Conservation (phyloP, 2,797 vertebrate genomes). For the Cryptoblepharus egeriae region DNA sequence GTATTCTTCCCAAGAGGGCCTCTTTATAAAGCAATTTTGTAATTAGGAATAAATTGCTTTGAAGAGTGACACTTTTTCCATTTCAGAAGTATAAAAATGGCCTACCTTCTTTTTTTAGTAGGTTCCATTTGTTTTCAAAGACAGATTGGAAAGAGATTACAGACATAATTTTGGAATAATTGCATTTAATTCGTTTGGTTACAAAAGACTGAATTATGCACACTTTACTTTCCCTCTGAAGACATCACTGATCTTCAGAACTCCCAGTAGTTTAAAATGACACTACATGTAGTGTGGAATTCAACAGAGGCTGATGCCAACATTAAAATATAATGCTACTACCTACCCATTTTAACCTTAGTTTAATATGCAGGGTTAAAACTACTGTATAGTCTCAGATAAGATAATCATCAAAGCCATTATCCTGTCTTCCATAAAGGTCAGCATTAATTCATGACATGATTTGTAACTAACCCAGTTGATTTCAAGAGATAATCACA, state of each 20-base stretch:
- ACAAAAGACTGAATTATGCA: slow-evolving; percentile 38
- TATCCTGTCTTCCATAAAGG: not conserved
- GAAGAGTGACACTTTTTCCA: not conserved
- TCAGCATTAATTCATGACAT: not conserved
- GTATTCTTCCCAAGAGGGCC: not conserved
- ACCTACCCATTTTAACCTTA: not conserved
- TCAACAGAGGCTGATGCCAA: slow-evolving; percentile 9
- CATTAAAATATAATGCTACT: not conserved
- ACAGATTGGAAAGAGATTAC: slow-evolving; percentile 37
- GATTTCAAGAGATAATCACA: not conserved
- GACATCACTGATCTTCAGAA: not conserved
- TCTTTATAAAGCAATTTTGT: slow-evolving; percentile 20
- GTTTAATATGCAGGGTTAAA: not conserved
- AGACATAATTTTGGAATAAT: slow-evolving; percentile 61
- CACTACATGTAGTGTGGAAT: not conserved
- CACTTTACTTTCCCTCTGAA: slow-evolving; percentile 35
- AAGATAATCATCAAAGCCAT: not conserved
- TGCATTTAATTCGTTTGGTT: slow-evolving; percentile 50
- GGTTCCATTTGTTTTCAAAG: slow-evolving; percentile 47
- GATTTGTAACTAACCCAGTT: not conserved
- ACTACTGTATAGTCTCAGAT: not conserved
- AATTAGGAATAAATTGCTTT: slow-evolving; percentile 26
- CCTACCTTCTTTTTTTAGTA: not conserved
- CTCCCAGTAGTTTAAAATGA: not conserved
- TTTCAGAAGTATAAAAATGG: slow-evolving; percentile 11